A percentile compares a stretch with the other conserved stretches of the same genome.
Conservation (phyloP, 2,888 invertebrate genomes). For the Heliconius hortense region DNA sequence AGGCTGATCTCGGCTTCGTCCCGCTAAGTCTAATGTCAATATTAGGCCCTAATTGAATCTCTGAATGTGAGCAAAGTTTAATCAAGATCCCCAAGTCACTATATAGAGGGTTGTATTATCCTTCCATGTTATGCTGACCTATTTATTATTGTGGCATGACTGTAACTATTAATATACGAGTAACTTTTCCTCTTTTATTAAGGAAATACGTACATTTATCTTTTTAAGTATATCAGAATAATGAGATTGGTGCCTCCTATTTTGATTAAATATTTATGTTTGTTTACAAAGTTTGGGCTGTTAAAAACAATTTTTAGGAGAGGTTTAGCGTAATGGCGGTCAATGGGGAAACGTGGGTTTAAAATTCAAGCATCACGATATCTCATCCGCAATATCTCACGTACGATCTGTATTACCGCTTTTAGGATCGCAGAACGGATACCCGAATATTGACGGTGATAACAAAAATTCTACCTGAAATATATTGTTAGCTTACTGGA, state of each 20-base stretch:
- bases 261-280: slow-evolving; percentile 29
- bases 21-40: slow-evolving; percentile 72
- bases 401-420: slow-evolving; percentile 76
- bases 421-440: slow-evolving; percentile 58
- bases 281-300: slow-evolving; percentile 26
- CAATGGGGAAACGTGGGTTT: slow-evolving; percentile 55
- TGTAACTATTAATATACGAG: slow-evolving; percentile 31
- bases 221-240: slow-evolving; percentile 23
- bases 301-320: slow-evolving; percentile 53
- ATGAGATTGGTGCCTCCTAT: slow-evolving; percentile 24
- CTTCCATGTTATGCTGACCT: slow-evolving; percentile 42
- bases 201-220: slow-evolving; percentile 33
- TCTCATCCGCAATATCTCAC: slow-evolving; percentile 67
- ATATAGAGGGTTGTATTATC: slow-evolving; percentile 45
- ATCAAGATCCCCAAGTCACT: slow-evolving; percentile 58
- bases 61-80: slow-evolving; percentile 68
- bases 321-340: slow-evolving; percentile 52
- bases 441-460: slow-evolving; percentile 60
- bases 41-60: slow-evolving; percentile 75
- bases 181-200: slow-evolving; percentile 34
- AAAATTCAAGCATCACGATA: slow-evolving; percentile 69
- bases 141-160: slow-evolving; percentile 41
- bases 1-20: slow-evolving; percentile 65
- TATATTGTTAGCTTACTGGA: slow-evolving; percentile 26
- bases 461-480: slow-evolving; percentile 54